Evolutionary conservation across 1,140 invertebrate species (phyloP), one percentile per base, ranked within the genome.

Genomic region (Elysia chlorotica): DNA sequence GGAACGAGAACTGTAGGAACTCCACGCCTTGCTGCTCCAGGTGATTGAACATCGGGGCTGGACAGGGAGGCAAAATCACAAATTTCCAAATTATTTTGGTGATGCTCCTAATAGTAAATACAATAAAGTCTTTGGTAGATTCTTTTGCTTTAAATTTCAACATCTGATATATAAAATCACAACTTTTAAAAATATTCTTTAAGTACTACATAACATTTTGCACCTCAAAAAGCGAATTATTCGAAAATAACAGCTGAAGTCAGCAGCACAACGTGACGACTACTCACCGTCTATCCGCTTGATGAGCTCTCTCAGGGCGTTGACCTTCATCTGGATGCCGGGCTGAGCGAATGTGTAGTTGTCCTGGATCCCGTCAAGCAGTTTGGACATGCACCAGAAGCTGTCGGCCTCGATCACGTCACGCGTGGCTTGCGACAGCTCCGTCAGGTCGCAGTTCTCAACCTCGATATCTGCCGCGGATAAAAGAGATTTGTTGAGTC

Each of bases 321-420:
- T 89, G 17, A 93, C 94, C 91, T 99, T 98, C 81, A 94, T 93
- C 85, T 99, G 98, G 83, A 99, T 99, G 33, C 98, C 98, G 75
- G 99, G 93, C 90, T 99, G 98, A 81, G 98, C 97, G 91, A 99
- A 99, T 80, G 99, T 99, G 87, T 99, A 99, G 89, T 99, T 99
- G 89, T 99, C 96, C 88, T 99, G 98, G 82, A 99, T 99, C 75
- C 96, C 96, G 89, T 99, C 97, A 31, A 99, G 90, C 83, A 99
- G 94, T 87, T 98, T 97, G 1, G 96, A 97, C 72, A 99, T 91
- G 87, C 97, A 99, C 98, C 98, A 99, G 90, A 98, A 99, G 54
- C 96, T 96, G 88, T 99, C 98, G 0, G 98, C 96, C 89, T 99
- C 98, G 65, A 99, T 94, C 66, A 94, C 91, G 79, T 95, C 91